A percentile compares a stretch with the other conserved stretches of the same genome.
Conservation (phyloP, 2,888 invertebrate genomes). For the Lepetodrilus schrolli region DNA sequence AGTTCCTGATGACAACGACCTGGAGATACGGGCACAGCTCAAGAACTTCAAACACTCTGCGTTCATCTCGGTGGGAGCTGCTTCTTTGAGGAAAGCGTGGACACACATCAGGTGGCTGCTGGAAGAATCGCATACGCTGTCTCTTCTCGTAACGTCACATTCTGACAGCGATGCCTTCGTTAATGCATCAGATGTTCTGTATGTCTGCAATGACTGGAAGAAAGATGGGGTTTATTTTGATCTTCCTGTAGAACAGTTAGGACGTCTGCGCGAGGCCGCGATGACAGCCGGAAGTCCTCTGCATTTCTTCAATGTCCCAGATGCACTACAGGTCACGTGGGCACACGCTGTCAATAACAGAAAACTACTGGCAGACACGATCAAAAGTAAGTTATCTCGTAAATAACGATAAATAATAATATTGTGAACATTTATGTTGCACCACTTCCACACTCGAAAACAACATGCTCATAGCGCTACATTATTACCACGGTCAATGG, state of each 20-base stretch:
- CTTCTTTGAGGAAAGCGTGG: constrained; percentile 42
- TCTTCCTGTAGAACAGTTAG: constrained; percentile 40
- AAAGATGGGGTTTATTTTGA: constrained; percentile 48
- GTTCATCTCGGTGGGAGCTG: constrained; percentile 32
- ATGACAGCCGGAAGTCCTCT: constrained; percentile 55
- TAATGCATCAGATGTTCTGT: constrained; percentile 40
- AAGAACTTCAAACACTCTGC: constrained; percentile 62
- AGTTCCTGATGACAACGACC: background rate
- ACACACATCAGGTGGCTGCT: constrained; percentile 47
- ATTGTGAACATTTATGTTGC: no score
- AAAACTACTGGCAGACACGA: constrained; percentile 79
- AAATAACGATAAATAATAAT: no score
- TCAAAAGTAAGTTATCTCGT: constrained; percentile 75
- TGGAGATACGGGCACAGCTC: constrained; percentile 40
- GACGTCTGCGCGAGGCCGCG: constrained; percentile 40
- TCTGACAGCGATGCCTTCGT: constrained; percentile 26
- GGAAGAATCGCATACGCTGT: constrained; percentile 35
- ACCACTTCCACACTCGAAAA: no score
- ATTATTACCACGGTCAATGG: no score
- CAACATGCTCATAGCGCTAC: no score
- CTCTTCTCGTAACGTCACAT: constrained; percentile 43
- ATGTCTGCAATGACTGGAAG: constrained; percentile 50
- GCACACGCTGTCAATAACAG: constrained; percentile 89
- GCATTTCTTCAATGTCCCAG: constrained; percentile 77
- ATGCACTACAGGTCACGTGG: constrained; percentile 86